Percentiles rank a stretch among this genome's conserved stretches.
phyloP scores from a whole-genome alignment of 2,797 vertebrate genomes.

The Poecile montanus region DNA sequence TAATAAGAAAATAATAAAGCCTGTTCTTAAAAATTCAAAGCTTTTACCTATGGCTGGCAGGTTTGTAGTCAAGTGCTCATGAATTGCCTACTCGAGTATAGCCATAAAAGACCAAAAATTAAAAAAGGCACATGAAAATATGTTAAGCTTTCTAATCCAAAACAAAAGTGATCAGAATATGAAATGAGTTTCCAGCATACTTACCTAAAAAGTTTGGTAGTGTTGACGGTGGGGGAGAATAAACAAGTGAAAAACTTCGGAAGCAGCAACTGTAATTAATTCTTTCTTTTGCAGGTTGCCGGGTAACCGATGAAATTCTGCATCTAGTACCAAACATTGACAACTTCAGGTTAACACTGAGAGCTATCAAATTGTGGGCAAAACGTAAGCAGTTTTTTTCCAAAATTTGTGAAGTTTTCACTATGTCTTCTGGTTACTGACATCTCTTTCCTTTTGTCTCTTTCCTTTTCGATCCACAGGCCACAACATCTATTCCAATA shows the following conservation, averaged over 20 bases:
- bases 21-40: background rate
- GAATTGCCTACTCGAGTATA: background rate
- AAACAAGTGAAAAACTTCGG: background rate
- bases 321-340: constrained; percentile 88
- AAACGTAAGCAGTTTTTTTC: constrained; percentile 85
- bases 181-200: background rate
- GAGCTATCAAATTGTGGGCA: constrained; percentile 93
- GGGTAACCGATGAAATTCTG: constrained; percentile 91
- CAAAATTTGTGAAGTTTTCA: constrained; percentile 27
- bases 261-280: background rate
- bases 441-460: constrained; percentile 60
- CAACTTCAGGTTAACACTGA: constrained; percentile 90
- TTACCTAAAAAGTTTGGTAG: background rate
- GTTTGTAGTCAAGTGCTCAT: background rate
- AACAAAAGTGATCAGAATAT: background rate
- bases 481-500: constrained; percentile 99
- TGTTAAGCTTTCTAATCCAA: background rate
- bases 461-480: constrained; percentile 79
- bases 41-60: background rate
- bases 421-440: background rate
- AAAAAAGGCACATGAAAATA: background rate
- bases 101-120: background rate
- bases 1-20: no score
- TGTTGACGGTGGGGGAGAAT: background rate
- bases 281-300: constrained; percentile 82